Base-by-base conservation (phyloP, 2,797 vertebrate species). In the Erethizon dorsatum region DNA sequence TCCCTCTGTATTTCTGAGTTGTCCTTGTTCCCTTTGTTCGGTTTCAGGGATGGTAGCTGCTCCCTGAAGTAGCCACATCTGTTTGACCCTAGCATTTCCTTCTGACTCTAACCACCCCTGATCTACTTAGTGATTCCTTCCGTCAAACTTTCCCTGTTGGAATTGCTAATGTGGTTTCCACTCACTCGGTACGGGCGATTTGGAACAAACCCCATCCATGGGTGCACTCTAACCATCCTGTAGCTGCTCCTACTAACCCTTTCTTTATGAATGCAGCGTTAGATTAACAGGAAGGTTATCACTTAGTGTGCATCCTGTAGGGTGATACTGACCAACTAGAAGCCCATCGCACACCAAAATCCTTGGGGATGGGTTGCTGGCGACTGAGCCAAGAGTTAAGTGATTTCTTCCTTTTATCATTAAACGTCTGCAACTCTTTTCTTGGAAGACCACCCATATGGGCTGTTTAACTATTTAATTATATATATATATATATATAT, bases 261-360 rank as follows among this genome's bases (percentile, higher is more conserved):
- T 41, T 89, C 18, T 88, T 85, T 91, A 85, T 90, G 65, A 95
- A 91, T 83, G 15, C 50, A 78, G 61, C 59, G 31, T 45, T 87
- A 65, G 69, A 63, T 78, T 8, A 73, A 92, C 57, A 69, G 83
- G 75, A 93, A 91, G 83, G 50, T 65, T 93, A 86, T 65, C 20
- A 88, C 47, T 90, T 92, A 45, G 47, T 65, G 6, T 54, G 56
- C 63, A n/a, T 47, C 91, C 22, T 71, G 45, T 26, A 78, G 5
- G 65, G 91, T 73, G 20, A 75, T 73, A 83, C 6, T 84, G 45
- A 75, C 73, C 75, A 88, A 77, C n/a, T 63, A 73, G 50, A 93
- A 91, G 61, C 28, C 82, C 20, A 85, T 22, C 50, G 69, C 77
- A 95, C 9, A 79, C 56, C 22, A 41, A 41, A 57, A 84, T 24